Evolutionary conservation across 2,888 invertebrate species (phyloP).

Genomic region (Caenorhabditis plicata): DNA sequence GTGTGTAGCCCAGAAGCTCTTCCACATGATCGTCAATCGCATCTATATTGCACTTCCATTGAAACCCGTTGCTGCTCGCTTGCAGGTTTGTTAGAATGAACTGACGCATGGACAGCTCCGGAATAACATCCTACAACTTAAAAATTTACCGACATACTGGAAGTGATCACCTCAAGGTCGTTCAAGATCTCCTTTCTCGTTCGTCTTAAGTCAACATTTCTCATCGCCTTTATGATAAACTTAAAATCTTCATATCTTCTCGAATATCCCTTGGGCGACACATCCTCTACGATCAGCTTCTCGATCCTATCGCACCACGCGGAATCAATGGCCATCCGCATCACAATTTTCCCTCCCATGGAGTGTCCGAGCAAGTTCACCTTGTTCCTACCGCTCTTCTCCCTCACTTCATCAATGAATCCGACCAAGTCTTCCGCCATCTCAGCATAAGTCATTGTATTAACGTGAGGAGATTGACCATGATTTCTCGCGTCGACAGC

Average conservation of each 20-base stretch:
- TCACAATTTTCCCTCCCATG: constrained; percentile 62
- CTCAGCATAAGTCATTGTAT: constrained; percentile 75
- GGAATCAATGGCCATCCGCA: constrained; percentile 47
- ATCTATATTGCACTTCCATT: constrained; percentile 74
- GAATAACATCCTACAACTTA: constrained; percentile 68
- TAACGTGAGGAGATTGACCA: constrained; percentile 84
- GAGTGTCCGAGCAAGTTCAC: constrained; percentile 53
- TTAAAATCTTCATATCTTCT: constrained; percentile 17
- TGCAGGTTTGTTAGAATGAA: constrained; percentile 85
- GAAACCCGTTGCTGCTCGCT: constrained; percentile 15
- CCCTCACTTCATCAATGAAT: constrained; percentile 45
- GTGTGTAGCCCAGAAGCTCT: constrained; percentile 68
- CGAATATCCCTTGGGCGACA: constrained; percentile 52
- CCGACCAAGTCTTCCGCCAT: constrained; percentile 78
- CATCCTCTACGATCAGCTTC: constrained; percentile 47
- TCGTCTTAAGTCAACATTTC: constrained; percentile 39
- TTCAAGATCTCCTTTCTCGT: constrained; percentile 42
- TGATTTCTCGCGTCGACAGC: constrained; percentile 89
- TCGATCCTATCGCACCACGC: constrained; percentile 24
- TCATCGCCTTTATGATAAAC: constrained; percentile 29
- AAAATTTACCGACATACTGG: no score
- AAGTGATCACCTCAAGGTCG: constrained; percentile 27
- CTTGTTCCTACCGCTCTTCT: constrained; percentile 12
- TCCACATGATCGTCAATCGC: constrained; percentile 74
- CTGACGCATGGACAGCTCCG: constrained; percentile 73